Evolutionary conservation across 2,797 vertebrate species (phyloP).

Genomic region (Rhinoraja longicauda): DNA sequence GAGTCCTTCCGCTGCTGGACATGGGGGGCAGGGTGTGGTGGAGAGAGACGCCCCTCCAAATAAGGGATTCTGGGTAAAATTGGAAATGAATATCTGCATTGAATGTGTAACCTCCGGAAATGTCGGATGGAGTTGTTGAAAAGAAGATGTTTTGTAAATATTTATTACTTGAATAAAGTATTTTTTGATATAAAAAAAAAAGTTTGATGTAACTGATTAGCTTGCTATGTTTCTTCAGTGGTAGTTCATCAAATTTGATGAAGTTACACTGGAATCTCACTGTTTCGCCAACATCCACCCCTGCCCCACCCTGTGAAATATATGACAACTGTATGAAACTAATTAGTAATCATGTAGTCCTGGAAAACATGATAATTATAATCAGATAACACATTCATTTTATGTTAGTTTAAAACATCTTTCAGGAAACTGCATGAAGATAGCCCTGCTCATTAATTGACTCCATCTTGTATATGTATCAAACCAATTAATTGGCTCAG

Average conservation of each 20-base stretch:
- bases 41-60: too few relatives aligned
- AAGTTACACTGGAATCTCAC: background rate
- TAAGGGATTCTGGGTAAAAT: too few relatives aligned
- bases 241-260: background rate
- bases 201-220: background rate
- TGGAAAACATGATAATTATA: background rate
- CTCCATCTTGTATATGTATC: background rate
- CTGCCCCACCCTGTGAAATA: background rate
- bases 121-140: too few relatives aligned
- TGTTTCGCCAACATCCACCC: too few relatives aligned
- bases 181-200: too few relatives aligned
- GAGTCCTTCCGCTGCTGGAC: too few relatives aligned
- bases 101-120: too few relatives aligned
- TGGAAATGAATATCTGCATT: too few relatives aligned
- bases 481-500: background rate
- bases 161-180: too few relatives aligned
- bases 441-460: background rate
- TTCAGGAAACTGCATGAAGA: background rate
- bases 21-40: too few relatives aligned
- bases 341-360: background rate
- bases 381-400: background rate
- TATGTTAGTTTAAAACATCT: background rate
- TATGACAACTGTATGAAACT: background rate
- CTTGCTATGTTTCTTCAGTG: background rate
- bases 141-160: too few relatives aligned